Evolutionary conservation across 2,888 invertebrate genomes (phyloP).

Genomic region (Drosophila dives): DNA sequence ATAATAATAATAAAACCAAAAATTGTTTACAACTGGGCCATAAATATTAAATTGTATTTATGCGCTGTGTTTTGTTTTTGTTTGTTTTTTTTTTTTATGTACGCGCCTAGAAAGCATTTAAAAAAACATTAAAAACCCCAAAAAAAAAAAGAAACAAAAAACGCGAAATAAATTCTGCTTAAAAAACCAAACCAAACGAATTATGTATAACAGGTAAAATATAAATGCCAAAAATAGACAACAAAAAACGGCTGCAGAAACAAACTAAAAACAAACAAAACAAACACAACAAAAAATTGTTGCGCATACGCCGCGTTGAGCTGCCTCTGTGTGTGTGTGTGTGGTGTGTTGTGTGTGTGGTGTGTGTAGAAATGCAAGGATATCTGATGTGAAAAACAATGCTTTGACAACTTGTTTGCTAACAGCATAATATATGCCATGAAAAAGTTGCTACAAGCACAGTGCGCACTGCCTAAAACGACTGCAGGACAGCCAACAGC

Average conservation of each 20-base stretch:
- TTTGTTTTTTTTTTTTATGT: constrained; percentile 41
- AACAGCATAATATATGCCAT: constrained; percentile 17
- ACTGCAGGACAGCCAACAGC: not conserved
- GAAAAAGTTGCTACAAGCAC: constrained; percentile 2
- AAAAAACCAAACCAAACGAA: constrained; percentile 18
- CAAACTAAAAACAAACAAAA: constrained; percentile 6
- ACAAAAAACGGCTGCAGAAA: constrained; percentile 14
- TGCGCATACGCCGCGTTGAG: constrained; percentile 58
- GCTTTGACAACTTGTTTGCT: constrained; percentile 22
- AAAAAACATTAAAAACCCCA: constrained; percentile 44
- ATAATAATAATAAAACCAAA: constrained; percentile 13
- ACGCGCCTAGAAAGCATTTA: constrained; percentile 48
- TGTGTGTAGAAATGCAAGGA: constrained; percentile 9
- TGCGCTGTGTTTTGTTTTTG: constrained; percentile 15
- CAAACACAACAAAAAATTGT: constrained; percentile 17
- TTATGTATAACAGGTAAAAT: constrained; percentile 12
- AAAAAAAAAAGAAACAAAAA: not conserved
- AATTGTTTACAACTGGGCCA: constrained; percentile 46
- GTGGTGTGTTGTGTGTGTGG: not conserved
- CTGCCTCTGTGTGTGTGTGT: constrained; percentile 11
- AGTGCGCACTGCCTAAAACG: constrained; percentile 17
- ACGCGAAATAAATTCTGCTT: constrained; percentile 7
- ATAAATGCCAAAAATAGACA: constrained; percentile 31
- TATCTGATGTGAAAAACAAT: constrained; percentile 3
- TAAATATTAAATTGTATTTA: constrained; percentile 42